A percentile compares a stretch with the other conserved stretches of the same genome.
Conservation (phyloP, 1,140 invertebrate species). For the Popillia japonica region DNA sequence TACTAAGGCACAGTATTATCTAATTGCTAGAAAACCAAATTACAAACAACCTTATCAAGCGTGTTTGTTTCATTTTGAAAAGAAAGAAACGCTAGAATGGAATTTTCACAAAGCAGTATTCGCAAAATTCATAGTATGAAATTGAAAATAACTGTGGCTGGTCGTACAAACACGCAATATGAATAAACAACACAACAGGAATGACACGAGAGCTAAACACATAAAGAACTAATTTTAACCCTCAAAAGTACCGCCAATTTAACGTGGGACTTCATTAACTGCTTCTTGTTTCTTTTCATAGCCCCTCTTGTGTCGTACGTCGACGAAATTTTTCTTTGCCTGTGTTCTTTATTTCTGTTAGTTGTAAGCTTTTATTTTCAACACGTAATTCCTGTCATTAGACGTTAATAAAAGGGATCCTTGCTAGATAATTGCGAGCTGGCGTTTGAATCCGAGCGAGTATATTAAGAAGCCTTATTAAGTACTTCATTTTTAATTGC, state of each 20-base stretch:
- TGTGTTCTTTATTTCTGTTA: neutral
- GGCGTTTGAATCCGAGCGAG: neutral
- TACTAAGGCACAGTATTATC: too few species aligned
- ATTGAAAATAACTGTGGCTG: too few species aligned
- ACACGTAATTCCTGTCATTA: neutral
- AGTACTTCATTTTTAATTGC: too few species aligned
- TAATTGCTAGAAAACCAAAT: too few species aligned
- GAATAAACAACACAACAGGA: neutral
- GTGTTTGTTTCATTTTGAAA: too few species aligned
- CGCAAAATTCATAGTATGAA: too few species aligned
- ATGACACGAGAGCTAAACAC: neutral
- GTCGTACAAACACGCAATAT: too few species aligned
- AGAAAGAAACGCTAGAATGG: too few species aligned
- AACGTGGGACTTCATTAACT: constrained; percentile 1
- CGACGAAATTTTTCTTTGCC: neutral
- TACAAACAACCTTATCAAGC: too few species aligned
- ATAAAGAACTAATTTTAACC: neutral
- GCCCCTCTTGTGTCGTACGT: neutral
- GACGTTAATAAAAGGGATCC: neutral
- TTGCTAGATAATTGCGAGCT: neutral
- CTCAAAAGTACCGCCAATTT: neutral
- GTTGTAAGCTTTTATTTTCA: neutral
- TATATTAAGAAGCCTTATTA: too few species aligned
- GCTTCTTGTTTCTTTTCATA: neutral
- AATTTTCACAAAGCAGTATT: too few species aligned